A percentile compares a stretch with the other conserved stretches of the same genome.
Evolutionary conservation across 2,888 invertebrate species (phyloP).

Genomic region (Cheilosia impressa): DNA sequence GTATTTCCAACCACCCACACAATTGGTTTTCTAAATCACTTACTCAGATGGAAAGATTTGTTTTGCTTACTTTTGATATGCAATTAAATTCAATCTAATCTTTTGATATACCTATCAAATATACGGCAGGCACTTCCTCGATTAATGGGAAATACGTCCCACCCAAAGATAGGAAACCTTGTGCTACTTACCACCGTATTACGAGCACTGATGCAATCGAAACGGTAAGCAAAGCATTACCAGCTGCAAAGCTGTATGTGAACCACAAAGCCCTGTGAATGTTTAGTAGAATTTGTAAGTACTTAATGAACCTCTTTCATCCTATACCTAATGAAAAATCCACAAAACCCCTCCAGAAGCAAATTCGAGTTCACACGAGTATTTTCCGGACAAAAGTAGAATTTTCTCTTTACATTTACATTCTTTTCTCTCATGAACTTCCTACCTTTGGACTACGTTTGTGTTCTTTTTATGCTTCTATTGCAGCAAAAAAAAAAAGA

Average conservation of each 20-base stretch:
- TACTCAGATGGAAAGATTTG: no score
- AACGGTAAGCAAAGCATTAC: background rate
- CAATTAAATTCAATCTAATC: no score
- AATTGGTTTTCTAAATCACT: no score
- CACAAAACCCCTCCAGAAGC: slow-evolving; percentile 2
- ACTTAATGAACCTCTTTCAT: slow-evolving; percentile 1
- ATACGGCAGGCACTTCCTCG: no score
- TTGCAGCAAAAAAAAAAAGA: background rate
- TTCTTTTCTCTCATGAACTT: slow-evolving; percentile 5
- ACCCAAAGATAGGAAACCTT: no score
- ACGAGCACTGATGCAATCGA: background rate
- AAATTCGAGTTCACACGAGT: slow-evolving; percentile 19
- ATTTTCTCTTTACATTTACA: background rate
- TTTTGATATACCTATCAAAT: no score
- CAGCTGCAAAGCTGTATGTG: background rate
- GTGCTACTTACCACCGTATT: no score
- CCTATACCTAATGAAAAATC: background rate
- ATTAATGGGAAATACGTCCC: no score
- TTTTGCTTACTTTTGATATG: no score
- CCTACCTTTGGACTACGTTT: slow-evolving; percentile 16
- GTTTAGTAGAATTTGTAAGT: slow-evolving; percentile 9
- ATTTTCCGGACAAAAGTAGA: slow-evolving; percentile 13
- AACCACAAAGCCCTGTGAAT: slow-evolving; percentile 13
- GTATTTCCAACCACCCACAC: no score
- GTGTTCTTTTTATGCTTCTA: background rate